Evolutionary conservation across 2,113 vertebrate species (phyloP), one percentile per base, ranked within the genome.

Genomic region (Halcyon malimbica): DNA sequence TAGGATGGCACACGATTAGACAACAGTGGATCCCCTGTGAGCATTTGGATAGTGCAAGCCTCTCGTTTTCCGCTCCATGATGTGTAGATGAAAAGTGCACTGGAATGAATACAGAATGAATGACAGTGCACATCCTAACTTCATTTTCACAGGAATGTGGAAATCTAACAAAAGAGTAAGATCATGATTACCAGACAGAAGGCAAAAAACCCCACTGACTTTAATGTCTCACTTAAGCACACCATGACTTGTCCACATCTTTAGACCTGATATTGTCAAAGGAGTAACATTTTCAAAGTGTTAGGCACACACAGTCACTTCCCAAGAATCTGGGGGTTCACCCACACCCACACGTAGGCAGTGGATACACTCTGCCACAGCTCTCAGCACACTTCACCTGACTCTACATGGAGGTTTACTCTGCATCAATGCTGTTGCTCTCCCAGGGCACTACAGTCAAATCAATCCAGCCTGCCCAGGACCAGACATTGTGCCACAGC

Each of bases 21-120:
- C 69, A 96, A 83, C 95, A 95, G 75, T 71, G 63, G 92, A 98
- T 94, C 85, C 60, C 91, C 92, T 79, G 39, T 78, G 94, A 96
- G 96, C 95, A 95, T 78, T 83, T 59, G 54, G 42, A 91, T n/a
- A 95, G 83, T 77, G 83, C 41, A 93, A 84, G 88, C 74, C 64
- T 96, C 92, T 94, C 65, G 96, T 96, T 97, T 98, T 96, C 94
- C 89, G 83, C 95, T 98, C 91, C 89, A 53, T 87, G 74, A 88
- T 94, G 91, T 97, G 93, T 76, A 96, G 83, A 97, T 89, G 90
- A 97, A 74, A 95, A 39, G 83, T 64, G 85, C 24, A 54, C 69
- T 48, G 63, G 60, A 94, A 92, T 96, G 92, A 91, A 95, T 89
- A 91, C 53, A 84, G 87, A 84, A 93, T 73, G 90, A 97, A 95